Percentiles rank a stretch among this genome's conserved stretches.
These are phyloP conservation scores for Gopherus flavomarginatus DNA, from an alignment of 2,113 vertebrate genomes.

Conservation along the genomic window DNA sequence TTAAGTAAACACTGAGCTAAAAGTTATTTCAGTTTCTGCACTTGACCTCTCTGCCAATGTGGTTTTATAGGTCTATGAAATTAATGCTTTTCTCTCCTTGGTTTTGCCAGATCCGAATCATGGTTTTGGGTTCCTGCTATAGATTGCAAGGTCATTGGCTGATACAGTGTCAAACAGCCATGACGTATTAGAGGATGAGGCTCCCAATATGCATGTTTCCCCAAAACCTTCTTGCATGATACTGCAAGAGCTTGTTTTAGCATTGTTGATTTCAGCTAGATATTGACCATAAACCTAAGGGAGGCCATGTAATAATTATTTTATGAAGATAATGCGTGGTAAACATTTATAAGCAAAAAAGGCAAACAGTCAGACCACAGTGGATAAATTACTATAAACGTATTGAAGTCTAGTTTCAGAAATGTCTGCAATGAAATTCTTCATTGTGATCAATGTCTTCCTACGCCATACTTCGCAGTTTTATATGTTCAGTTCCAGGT, in stretches of 20 bases:
- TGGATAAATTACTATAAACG: constrained; percentile 72
- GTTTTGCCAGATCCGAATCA: neutral
- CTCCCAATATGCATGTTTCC: neutral
- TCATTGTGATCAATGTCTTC: constrained; percentile 63
- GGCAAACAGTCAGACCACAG: constrained; percentile 68
- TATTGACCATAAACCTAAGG: neutral
- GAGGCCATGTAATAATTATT: constrained; percentile 68
- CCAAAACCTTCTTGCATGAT: neutral
- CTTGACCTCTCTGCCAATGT: constrained; percentile 10
- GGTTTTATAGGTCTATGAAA: neutral
- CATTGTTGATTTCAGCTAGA: neutral
- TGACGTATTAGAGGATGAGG: constrained; percentile 36
- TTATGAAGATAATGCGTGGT: constrained; percentile 68
- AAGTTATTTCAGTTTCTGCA: constrained; percentile 37
- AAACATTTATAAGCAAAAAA: constrained; percentile 80
- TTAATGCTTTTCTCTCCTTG: neutral
- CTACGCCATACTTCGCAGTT: constrained; percentile 14
- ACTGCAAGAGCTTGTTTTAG: neutral
- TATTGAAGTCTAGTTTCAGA: constrained; percentile 67
- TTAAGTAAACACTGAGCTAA: constrained; percentile 41
- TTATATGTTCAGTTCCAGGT: constrained; percentile 27
- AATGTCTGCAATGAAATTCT: constrained; percentile 55
- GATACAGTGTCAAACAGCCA: neutral
- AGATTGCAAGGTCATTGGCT: neutral
- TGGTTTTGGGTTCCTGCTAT: neutral